Conservation (phyloP, 2,797 vertebrate species). For the Cirrhinus mrigala region DNA sequence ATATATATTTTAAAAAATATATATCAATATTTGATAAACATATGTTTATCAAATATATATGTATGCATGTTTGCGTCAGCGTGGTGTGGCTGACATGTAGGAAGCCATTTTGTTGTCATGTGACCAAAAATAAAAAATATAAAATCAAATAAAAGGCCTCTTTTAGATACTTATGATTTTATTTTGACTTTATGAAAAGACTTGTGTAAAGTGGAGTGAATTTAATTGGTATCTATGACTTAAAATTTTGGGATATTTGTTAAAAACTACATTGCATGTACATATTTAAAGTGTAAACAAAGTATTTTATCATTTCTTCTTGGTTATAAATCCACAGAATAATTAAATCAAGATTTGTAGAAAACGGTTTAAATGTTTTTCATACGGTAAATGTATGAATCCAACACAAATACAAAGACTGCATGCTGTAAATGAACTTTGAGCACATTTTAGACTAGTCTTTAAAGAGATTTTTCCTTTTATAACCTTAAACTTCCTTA, state of each 20-base stretch:
- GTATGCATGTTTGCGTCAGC: too few relatives aligned
- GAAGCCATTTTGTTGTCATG: slow-evolving; percentile 10
- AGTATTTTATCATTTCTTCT: not conserved
- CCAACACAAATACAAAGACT: not conserved
- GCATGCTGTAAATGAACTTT: not conserved
- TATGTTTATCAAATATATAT: not conserved
- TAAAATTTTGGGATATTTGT: not conserved
- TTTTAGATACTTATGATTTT: not conserved
- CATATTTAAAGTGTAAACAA: not conserved
- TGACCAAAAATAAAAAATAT: not conserved
- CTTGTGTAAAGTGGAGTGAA: not conserved
- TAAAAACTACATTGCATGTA: not conserved
- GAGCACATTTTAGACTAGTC: not conserved
- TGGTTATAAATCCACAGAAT: too few relatives aligned
- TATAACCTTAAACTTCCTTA: not conserved
- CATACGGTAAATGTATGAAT: not conserved
- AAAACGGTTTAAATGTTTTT: not conserved
- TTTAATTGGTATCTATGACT: not conserved
- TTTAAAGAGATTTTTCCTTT: not conserved
- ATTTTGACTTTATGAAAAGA: not conserved
- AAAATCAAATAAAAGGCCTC: not conserved
- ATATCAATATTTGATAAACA: not conserved
- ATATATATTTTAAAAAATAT: not conserved
- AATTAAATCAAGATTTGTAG: not conserved
- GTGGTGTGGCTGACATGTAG: not conserved